phyloP scores from a whole-genome alignment of 2,797 vertebrate species.

The Sebastiscus albofasciatus region DNA sequence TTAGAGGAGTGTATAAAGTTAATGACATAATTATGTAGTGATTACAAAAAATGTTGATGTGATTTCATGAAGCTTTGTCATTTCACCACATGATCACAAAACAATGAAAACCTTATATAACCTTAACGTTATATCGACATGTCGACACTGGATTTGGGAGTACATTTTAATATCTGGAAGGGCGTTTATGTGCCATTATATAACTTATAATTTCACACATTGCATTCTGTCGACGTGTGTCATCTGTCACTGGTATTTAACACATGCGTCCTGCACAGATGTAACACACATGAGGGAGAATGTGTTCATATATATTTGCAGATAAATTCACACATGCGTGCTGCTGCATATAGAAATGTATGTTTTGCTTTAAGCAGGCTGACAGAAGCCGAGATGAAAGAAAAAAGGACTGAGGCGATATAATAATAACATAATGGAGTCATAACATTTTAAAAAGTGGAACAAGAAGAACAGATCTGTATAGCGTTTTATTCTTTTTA shows the following conservation, averaged over 20 bases:
- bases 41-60: neutral
- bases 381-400: neutral
- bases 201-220: neutral
- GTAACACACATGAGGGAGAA: neutral
- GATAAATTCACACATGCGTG: neutral
- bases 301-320: neutral
- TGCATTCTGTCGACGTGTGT: neutral
- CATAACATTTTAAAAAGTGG: neutral
- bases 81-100: neutral
- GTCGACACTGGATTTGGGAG: neutral
- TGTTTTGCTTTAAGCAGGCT: neutral
- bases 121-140: neutral
- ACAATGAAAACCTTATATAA: neutral
- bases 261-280: neutral
- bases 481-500: neutral
- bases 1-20: neutral
- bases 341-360: neutral
- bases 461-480: neutral
- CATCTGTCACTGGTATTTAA: neutral
- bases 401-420: no score
- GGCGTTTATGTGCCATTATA: no score
- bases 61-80: neutral
- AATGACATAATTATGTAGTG: neutral
- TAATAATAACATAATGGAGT: neutral
- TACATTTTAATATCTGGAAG: no score